Evolutionary conservation across 1,140 invertebrate species (phyloP), one percentile per base, ranked within the genome.

Genomic region (Hycleus phaleratus): DNA sequence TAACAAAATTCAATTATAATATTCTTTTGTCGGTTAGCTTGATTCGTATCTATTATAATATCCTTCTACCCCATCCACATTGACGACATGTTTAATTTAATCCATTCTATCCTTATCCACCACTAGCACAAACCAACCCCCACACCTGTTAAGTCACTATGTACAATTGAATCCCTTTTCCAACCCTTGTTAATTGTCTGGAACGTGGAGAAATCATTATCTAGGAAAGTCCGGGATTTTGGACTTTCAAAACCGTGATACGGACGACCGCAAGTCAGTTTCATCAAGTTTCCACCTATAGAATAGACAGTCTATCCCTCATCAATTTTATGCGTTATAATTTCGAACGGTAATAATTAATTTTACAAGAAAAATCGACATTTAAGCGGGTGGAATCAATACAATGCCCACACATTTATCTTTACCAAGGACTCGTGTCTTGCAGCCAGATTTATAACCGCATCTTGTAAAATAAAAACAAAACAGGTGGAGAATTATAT

Each of bases 171-270:
- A 72, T 71, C 68, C 68, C 63, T 71, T 68, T 68, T 7, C 32
- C 66, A 66, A 72, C 71, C 71, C 71, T 72, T 65, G 71, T 72
- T 72, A 72, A 72, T 71, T 72, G 69, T 71, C 68, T 67, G 65
- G 65, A 69, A 71, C 63, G 61, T 64, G 63, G 66, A 70, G 71
- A 71, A 70, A 72, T 72, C 70, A 72, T 72, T 72, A 72, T 71
- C 61, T 59, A 50, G 56, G 57, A 63, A 7, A 32, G 32, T 58
- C 61, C 59, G 62, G 63, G 49, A 51, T 32, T 45, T 60, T 48
- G 52, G 56, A 32, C 58, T 32, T 32, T 32, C 32, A 32, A 4
- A 43, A 24, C 55, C 65, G 68, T 70, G 68, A 68, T 68, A 64
- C 62, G 61, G 32, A 53, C 57, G 60, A 67, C 67, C 68, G 55